A percentile compares a stretch with the other conserved stretches of the same genome.
Conservation (phyloP, 2,113 vertebrate species). For the Chroicocephalus ridibundus region DNA sequence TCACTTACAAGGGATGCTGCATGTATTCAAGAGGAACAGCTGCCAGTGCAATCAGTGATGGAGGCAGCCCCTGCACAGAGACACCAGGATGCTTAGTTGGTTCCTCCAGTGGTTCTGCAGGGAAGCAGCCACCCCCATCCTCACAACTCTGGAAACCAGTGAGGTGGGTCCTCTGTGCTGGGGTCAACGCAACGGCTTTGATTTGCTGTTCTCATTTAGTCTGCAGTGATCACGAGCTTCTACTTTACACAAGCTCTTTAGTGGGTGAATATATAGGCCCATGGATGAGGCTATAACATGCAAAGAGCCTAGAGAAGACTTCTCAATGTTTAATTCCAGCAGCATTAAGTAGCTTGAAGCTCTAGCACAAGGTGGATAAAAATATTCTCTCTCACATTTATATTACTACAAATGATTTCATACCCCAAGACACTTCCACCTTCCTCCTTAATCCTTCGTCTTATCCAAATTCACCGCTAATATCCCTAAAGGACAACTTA, state of each 20-base stretch:
- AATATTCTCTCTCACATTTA: not conserved
- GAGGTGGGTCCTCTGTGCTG: not conserved
- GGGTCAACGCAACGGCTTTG: not conserved
- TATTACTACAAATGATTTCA: not conserved
- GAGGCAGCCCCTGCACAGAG: accelerated
- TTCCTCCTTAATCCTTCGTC: not conserved
- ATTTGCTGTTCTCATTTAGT: not conserved
- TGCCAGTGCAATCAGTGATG: not conserved
- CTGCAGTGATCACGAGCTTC: not conserved
- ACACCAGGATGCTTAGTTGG: not conserved
- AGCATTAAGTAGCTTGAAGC: not conserved
- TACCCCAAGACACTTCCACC: not conserved
- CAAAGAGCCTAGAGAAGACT: not conserved
- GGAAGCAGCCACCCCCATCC: not conserved
- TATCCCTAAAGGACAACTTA: not conserved
- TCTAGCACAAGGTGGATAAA: not conserved
- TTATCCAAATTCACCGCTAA: not conserved
- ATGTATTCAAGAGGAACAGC: not conserved
- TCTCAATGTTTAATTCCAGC: not conserved
- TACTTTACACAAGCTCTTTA: not conserved
- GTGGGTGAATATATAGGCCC: not conserved
- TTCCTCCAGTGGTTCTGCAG: not conserved
- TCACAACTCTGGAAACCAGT: not conserved
- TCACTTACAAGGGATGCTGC: not conserved
- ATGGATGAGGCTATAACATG: not conserved